These are phyloP conservation scores for Thaumetopoea pityocampa DNA, from an alignment of 1,140 invertebrate genomes.

Conservation along the genomic window DNA sequence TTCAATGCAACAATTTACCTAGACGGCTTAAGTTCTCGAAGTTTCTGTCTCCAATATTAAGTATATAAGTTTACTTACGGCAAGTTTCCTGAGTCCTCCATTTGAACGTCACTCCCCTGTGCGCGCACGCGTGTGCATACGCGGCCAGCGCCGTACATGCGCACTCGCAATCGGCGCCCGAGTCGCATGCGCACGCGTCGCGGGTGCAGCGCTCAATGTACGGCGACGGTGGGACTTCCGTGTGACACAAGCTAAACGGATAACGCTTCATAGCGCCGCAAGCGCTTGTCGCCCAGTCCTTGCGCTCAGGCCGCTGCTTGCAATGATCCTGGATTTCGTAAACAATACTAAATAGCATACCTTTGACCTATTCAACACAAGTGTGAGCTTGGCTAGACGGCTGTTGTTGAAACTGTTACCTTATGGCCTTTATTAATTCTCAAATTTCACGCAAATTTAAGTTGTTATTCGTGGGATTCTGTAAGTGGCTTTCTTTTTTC, in stretches of 20 bases:
- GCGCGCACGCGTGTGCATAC: conserved; percentile 89
- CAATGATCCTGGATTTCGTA: conserved; percentile 85
- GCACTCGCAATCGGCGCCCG: conserved; percentile 93
- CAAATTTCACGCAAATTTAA: too few relatives aligned
- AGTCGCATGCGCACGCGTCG: conserved; percentile 91
- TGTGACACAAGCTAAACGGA: conserved; percentile 86
- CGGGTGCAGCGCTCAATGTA: conserved; percentile 84
- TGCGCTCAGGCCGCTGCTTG: conserved; percentile 82
- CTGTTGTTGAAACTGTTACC: too few relatives aligned
- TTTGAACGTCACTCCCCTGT: conserved; percentile 82
- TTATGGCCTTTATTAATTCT: too few relatives aligned
- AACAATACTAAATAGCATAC: too few relatives aligned
- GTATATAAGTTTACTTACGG: too few relatives aligned
- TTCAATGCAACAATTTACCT: too few relatives aligned
- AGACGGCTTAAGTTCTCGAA: too few relatives aligned
- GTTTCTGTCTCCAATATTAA: too few relatives aligned
- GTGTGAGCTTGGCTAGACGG: too few relatives aligned
- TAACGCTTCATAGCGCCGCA: conserved; percentile 85
- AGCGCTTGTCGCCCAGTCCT: conserved; percentile 85
- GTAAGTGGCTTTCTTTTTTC: too few relatives aligned
- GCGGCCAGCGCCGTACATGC: conserved; percentile 91
- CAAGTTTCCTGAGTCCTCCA: conserved; percentile 90
- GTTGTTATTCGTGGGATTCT: too few relatives aligned
- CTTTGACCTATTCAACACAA: too few relatives aligned
- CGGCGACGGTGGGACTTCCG: conserved; percentile 83